Evolutionary conservation across 2,113 vertebrate species (phyloP), one percentile per base, ranked within the genome.

Genomic region (Dipodomys stephensi): DNA sequence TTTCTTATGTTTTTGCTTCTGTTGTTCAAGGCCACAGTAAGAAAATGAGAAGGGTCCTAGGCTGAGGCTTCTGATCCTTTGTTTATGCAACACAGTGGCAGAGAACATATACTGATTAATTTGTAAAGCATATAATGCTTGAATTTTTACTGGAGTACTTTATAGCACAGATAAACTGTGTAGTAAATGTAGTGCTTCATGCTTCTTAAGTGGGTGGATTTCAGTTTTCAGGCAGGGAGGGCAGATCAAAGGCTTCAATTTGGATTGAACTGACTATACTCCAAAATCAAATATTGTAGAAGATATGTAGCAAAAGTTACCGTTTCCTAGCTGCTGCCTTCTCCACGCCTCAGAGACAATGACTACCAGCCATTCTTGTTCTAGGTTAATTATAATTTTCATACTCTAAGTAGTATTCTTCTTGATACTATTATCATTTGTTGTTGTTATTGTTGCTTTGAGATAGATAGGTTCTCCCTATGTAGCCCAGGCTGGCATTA

Each of bases 1-100:
- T 60, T 90, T 90, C 72, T 92, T 19, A 68, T 25, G 69, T 39
- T 89, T 78, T 89, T 89, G 16, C 20, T 23, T 65, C 15, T 32
- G 1, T 79, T 30, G 7, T 68, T 85, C 57, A 68, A 23, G 30
- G 20, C 57, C 88, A 18, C 25, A 46, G 44, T 46, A 74, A 78
- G 35, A 87, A 28, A 78, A 80, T 53, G 18, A 30, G 35, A 60
- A 83, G 69, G 69, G 22, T 4, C 69, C 77, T 88, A 39, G 46
- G 18, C 3, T 18, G 76, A 49, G 6, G 32, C 4, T 83, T 88
- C 78, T 22, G 16, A 28, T 44, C 53, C 53, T 88, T 93, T 87
- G 74, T 84, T 67, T 71, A 62, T 28, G 9, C 46, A 87, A 57
- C 4, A 3, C 25, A 80, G 65, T 86, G 76, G 44, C 35, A 81